Evolutionary conservation across 2,797 vertebrate species (phyloP), one percentile per base, ranked within the genome.

Genomic region (Holocentrus rufus): DNA sequence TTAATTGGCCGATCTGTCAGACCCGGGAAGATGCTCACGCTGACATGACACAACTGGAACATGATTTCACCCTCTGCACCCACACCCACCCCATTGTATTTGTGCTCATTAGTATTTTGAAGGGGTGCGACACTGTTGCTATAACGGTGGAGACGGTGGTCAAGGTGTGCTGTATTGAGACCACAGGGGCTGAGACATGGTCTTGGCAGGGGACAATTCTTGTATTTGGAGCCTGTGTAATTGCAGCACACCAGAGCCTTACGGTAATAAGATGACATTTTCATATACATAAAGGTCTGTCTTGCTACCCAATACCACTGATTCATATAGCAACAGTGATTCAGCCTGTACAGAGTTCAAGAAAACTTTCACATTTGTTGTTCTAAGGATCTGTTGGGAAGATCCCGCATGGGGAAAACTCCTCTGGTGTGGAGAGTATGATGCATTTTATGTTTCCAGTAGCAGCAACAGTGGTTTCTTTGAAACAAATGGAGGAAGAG

Each of bases 1-100:
- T 94, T 95, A 95, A 95, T 95, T 94, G 93, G 94, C 77, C 68
- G 84, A 93, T 93, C 92, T 94, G 94, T 94, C 93, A 94, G 90
- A 90, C 63, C 81, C 69, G 36, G 84, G 74, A 90, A 88, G 87
- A 91, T 91, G 93, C 90, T 84, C 82, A 73, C 79, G 44, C 86
- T 94, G 93, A 94, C 92, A 92, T 39, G 81, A 70, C 89, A 87
- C 89, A 87, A 91, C 81, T 80, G 44, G 69, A 89, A 91, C 89
- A 87, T 89, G 87, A 90, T 80, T 91, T 87, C 79, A 83, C 85
- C 84, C 81, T 74, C 23, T 72, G 81, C 23, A 78, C 64, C 27
- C 59, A 30, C 67, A 42, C 67, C 79, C 69, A 27, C 46, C 70
- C 53, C 50, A 53, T 75, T 69, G 79, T 63, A 79, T 88, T 85